Percentiles rank a stretch among this genome's conserved stretches.
phyloP scores from a whole-genome alignment of 2,113 vertebrate genomes.

The Monarcha castaneiventris region DNA sequence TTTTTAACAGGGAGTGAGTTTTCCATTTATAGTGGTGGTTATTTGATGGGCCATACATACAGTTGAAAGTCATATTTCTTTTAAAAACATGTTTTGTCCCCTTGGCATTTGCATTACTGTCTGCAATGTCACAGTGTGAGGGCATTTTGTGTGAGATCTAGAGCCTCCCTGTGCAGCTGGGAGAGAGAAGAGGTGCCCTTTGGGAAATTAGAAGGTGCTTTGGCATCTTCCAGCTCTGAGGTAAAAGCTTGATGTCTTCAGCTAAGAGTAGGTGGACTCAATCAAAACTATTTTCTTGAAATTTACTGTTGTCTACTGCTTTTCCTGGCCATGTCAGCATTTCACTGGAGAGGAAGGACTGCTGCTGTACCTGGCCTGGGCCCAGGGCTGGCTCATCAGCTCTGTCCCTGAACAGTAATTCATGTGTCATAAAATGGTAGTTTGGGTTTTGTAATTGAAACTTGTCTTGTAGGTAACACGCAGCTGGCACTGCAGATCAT shows the following conservation, averaged over 20 bases:
- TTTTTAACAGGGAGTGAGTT: neutral
- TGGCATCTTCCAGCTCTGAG: neutral
- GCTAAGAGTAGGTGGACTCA: neutral
- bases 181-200: neutral
- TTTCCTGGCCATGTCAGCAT: neutral
- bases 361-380: rapidly evolving
- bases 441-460: neutral
- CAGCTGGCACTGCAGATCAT: conserved; percentile 99
- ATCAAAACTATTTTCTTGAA: neutral
- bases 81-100: neutral
- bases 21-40: neutral
- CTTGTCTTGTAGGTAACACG: conserved; percentile 84
- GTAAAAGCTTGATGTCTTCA: neutral
- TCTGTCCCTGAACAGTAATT: neutral
- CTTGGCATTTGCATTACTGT: neutral
- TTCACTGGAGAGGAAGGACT: neutral
- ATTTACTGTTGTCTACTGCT: neutral
- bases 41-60: neutral
- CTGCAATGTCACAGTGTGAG: neutral
- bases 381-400: neutral
- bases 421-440: neutral
- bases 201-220: neutral
- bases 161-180: neutral
- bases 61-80: neutral
- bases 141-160: neutral